Percentiles rank a stretch among this genome's conserved stretches.
phyloP scores from a whole-genome alignment of 2,888 invertebrate species.

The Yponomeuta plumbellus region DNA sequence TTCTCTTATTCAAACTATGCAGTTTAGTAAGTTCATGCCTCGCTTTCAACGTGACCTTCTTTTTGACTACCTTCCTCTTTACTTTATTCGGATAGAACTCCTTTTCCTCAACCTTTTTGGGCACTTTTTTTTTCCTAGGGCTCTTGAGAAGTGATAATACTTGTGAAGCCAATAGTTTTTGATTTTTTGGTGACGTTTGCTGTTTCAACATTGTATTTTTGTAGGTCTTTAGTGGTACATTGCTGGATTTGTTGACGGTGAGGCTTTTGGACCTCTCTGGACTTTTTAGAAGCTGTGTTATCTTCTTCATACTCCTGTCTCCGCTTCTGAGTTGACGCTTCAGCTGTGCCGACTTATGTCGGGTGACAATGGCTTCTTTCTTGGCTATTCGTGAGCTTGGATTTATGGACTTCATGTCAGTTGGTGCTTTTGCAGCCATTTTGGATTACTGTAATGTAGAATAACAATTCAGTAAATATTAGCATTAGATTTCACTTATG shows the following conservation, averaged over 20 bases:
- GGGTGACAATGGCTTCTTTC: constrained; percentile 39
- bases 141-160: neutral
- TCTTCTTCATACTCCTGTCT: constrained; percentile 27
- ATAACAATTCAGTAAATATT: neutral
- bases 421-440: constrained; percentile 5
- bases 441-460: neutral
- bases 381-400: constrained; percentile 17
- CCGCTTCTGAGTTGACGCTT: constrained; percentile 30
- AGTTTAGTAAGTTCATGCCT: constrained; percentile 39
- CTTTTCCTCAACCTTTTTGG: neutral
- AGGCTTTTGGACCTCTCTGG: constrained; percentile 17
- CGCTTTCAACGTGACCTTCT: constrained; percentile 43
- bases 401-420: neutral
- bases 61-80: constrained; percentile 34
- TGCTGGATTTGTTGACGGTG: neutral
- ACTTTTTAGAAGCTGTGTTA: constrained; percentile 27
- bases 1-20: constrained; percentile 47
- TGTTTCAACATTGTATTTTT: neutral
- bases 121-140: neutral
- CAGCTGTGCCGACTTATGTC: constrained; percentile 40
- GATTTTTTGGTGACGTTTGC: neutral
- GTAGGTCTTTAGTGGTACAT: neutral
- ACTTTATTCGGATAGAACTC: constrained; percentile 48
- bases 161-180: neutral
- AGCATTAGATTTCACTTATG: neutral